phyloP scores from a whole-genome alignment of 2,888 invertebrate species.

The Odontocerum albicorne region DNA sequence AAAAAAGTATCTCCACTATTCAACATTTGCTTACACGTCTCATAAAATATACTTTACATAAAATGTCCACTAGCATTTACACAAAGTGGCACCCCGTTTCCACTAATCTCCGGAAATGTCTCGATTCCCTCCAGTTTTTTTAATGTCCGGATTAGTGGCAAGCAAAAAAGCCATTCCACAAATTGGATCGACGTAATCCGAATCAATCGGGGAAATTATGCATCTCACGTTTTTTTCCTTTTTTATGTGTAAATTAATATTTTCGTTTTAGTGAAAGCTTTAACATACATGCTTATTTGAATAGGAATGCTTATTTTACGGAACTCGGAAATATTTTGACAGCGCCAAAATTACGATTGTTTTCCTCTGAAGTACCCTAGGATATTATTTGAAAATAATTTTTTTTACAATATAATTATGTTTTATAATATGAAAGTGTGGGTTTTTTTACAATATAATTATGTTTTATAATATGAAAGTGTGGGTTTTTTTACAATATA shows the following conservation, averaged over 20 bases:
- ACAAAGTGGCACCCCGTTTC: background rate
- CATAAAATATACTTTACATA: conserved; percentile 14
- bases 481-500: no score
- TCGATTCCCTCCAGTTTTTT: conserved; percentile 20
- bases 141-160: conserved; percentile 11
- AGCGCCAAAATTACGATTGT: no score
- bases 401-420: no score
- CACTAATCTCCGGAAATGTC: conserved; percentile 22
- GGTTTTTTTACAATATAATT: no score
- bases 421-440: no score
- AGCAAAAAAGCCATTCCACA: conserved; percentile 6
- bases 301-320: background rate
- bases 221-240: conserved; percentile 4
- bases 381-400: no score
- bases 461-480: no score
- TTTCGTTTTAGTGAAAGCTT: background rate
- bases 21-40: background rate
- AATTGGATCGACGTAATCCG: conserved; percentile 9
- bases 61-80: background rate
- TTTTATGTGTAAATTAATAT: background rate
- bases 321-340: no score
- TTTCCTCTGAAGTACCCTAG: no score
- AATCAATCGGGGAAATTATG: background rate
- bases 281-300: background rate
- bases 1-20: conserved; percentile 9